Evolutionary conservation across 1,140 invertebrate genomes (phyloP), one percentile per base, ranked within the genome.

Genomic region (Drosophila bocqueti): DNA sequence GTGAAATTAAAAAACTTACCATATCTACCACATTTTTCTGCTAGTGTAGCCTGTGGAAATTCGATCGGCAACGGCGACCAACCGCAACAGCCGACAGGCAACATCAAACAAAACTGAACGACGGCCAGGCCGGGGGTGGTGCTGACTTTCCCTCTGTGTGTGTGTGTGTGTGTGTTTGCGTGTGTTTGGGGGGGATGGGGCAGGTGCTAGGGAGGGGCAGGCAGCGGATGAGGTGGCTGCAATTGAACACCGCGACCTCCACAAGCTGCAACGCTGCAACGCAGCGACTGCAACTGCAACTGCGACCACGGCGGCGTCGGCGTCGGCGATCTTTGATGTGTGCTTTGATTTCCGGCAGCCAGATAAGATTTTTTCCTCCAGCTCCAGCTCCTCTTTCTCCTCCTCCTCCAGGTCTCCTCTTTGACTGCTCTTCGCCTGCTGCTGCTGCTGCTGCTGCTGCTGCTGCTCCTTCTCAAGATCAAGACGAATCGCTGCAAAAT

Each of bases 341-440:
- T 79, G 76, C 89, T 91, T 91, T 91, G 89, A 91, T 91, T 91
- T 91, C 89, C 89, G 89, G 89, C 89, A 84, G 84, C 69, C 65
- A 89, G 89, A 91, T 91, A 91, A 91, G 89, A 91, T 89, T 91
- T 71, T 91, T 71, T 78, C 71, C 34, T 42, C 24, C 66, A 52
- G n/a, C 42, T 58, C 29, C 24, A 5, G 4, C 11, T 60, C 18
- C 43, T 21, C 26, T 18, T 24, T 24, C 21, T 40, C 38, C 55
- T n/a, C 7, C 42, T 62, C 18, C 11, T 34, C 62, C 18, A 42
- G 29, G 26, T 5, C 49, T 31, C 10, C 38, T 42, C 43, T 13
- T 11, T 21, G 11, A 36, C 34, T 36, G 31, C 31, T 34, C 31
- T 34, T 34, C 31, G 31, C 31, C 31, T 34, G 29, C 29, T 29